Evolutionary conservation across 2,113 vertebrate species (phyloP).

Genomic region (Dasypus novemcinctus): DNA sequence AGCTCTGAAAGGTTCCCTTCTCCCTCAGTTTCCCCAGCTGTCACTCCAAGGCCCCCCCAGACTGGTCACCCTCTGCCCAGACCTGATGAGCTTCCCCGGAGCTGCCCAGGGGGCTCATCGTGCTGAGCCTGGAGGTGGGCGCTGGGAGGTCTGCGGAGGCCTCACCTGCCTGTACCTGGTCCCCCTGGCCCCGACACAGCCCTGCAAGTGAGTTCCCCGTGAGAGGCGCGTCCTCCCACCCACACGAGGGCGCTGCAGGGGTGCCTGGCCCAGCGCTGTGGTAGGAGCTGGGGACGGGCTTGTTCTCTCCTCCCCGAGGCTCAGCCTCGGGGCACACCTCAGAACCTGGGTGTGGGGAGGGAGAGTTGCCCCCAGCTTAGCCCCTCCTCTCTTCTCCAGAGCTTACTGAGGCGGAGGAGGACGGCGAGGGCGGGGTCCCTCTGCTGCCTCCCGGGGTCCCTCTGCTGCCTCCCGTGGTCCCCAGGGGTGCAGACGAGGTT

Average conservation of each 20-base stretch:
- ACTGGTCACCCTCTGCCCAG: too few species aligned
- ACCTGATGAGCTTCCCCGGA: neutral
- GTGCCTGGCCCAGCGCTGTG: neutral
- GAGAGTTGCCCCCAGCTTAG: too few species aligned
- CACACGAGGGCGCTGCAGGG: fast-evolving
- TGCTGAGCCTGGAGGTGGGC: neutral
- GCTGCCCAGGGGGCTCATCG: fast-evolving
- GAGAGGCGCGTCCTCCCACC: fast-evolving
- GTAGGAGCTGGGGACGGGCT: neutral
- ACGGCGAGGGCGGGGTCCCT: too few species aligned
- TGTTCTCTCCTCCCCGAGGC: fast-evolving
- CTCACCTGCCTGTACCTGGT: neutral
- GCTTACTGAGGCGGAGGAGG: too few species aligned
- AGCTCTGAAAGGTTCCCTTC: fast-evolving
- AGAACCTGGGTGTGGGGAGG: too few species aligned
- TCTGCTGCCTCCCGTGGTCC: too few species aligned
- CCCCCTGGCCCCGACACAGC: neutral
- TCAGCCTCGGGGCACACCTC: too few species aligned
- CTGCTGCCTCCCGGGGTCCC: too few species aligned
- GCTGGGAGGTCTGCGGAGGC: neutral
- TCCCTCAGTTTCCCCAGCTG: neutral
- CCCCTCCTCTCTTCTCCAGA: too few species aligned
- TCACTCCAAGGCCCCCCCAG: neutral
- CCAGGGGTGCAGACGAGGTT: neutral
- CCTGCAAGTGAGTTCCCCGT: neutral